Base-by-base conservation (phyloP, 2,113 vertebrate genomes). In the Pachypanchax playfairii region DNA sequence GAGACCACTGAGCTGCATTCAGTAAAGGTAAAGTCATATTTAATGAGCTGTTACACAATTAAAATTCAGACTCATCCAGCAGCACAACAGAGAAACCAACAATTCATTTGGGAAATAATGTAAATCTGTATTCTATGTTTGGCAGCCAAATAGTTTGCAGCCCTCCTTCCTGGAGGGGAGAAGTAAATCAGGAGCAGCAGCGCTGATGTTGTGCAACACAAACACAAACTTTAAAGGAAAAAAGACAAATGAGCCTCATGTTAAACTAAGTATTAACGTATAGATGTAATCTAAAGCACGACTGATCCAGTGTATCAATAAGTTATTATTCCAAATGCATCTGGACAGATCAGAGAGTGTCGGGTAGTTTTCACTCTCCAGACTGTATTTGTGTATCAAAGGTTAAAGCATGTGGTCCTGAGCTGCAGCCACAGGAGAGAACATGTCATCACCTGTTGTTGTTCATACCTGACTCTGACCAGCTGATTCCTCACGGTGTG, bases 401-500 rank as follows among this genome's bases (percentile, higher is more conserved):
- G 5, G 31, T 38, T 11, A 31, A 35, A 79, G 7, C 20, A 25
- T 39, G 38, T 62, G 63, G 50, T 24, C 20, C 35, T 44, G 63
- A 82, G 46, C 12, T 26, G 17, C 31, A 44, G 7, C 5, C n/a
- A 25, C 42, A 47, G 4, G 15, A 31, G 54, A 39, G 22, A 12
- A 17, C 7, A 1, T 33, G 43, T 31, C 2, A 25, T n/a, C 14
- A 11, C 17, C 12, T 48, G 13, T n/a, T 35, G 31, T 15, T 29
- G 18, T 35, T 2, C 36, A 25, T 18, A 41, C 52, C 56, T 35
- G 54, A 11, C 42, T 65, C 29, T 21, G 61, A 65, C 50, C 67
- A 58, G 15, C 71, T 66, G 33, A 79, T 81, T 67, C 43, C 43
- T 75, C 79, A 57, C 49, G 29, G 31, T 46, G 57, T 67, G 26